Evolutionary conservation across 2,888 invertebrate species (phyloP), one percentile per base, ranked within the genome.

Genomic region (Drosophila leonis): DNA sequence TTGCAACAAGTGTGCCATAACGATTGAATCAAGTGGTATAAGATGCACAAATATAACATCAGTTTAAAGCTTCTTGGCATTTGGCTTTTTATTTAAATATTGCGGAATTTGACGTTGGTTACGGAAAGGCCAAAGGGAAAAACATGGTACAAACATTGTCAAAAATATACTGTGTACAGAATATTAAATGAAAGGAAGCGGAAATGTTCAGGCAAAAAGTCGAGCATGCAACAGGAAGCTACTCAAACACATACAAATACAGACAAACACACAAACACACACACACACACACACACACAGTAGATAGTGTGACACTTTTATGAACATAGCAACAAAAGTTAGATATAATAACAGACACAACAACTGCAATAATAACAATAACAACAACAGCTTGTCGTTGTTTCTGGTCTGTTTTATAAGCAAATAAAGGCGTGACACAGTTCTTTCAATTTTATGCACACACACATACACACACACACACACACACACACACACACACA

Each of bases 401-500:
- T 75, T 65, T 68, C 65, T 66, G 80, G 52, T 72, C 65, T 72
- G 75, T 75, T 75, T 60, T 80, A 72, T 65, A 72, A 69, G 67
- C 69, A 81, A 82, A 81, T 81, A 81, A 82, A 84, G 88, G 84
- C 88, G 82, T 84, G 83, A 87, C 88, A 84, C 80, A 84, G 80
- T 84, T 83, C 71, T 73, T 72, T 75, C 68, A 75, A 75, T 73
- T 72, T 52, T 52, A 65, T 49, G 49, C 62, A 65, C 54, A 42
- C 57, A 65, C 59, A 60, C 67, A 75, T 65, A 65, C 48, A 68
- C 59, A 60, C 67, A 75, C 68, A 65, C 48, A 68, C 55, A 77
- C 63, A 75, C 55, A 66, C 33, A 52, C 52, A 77, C 61, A 75
- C 55, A 66, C 33, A 52, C 24, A 56, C 10, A 55, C 29, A 41